Evolutionary conservation across 2,113 vertebrate species (phyloP).

Genomic region (Saguinus imperator): DNA sequence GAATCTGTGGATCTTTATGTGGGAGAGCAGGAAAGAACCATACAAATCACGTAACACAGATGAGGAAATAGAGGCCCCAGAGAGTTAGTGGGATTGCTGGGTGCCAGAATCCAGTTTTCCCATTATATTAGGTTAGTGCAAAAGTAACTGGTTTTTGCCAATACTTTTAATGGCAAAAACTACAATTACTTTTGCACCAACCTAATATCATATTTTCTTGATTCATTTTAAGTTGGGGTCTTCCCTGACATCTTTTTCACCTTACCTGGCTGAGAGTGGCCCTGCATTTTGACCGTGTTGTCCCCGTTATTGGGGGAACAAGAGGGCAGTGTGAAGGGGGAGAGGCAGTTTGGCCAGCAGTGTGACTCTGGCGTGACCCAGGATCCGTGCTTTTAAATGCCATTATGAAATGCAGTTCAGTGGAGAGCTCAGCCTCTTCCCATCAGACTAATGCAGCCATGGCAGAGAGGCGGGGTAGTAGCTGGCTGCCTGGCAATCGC

Average conservation of each 20-base stretch:
- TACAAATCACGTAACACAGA: not conserved
- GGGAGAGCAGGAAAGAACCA: not conserved
- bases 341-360: not conserved
- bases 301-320: not conserved
- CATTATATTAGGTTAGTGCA: no score
- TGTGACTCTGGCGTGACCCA: conserved; percentile 6
- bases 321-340: not conserved
- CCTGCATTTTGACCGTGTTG: not conserved
- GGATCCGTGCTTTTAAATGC: conserved; percentile 65
- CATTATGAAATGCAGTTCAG: conserved; percentile 74
- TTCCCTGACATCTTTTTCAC: not conserved
- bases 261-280: not conserved
- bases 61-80: not conserved
- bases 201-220: not conserved
- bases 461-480: conserved; percentile 66
- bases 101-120: not conserved
- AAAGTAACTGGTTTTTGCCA: no score
- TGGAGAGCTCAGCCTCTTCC: conserved; percentile 78
- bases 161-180: no score
- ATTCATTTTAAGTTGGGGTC: not conserved
- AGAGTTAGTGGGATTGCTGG: not conserved
- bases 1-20: not conserved
- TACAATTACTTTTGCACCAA: no score
- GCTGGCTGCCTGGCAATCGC: conserved; percentile 71
- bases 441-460: conserved; percentile 82